These are phyloP conservation scores for Hirtodrosophila alboralis DNA, from an alignment of 2,888 invertebrate species.

Conservation along the genomic window DNA sequence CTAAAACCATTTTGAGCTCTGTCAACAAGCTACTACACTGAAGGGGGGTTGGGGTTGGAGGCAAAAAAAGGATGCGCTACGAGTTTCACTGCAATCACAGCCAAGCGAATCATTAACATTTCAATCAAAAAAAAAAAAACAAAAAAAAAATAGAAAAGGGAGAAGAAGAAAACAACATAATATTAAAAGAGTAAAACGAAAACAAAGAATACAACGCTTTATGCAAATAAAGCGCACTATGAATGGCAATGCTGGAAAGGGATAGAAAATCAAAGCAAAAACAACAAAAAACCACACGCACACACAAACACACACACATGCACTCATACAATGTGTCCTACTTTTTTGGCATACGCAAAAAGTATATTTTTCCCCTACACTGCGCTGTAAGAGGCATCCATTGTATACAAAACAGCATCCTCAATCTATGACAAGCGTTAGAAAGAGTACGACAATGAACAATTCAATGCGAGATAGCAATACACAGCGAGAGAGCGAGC, in stretches of 20 bases:
- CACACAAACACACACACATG: slow-evolving; percentile 17
- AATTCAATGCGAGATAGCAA: too few relatives aligned
- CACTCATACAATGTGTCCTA: slow-evolving; percentile 60
- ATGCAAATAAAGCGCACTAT: slow-evolving; percentile 42
- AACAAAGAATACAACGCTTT: slow-evolving; percentile 30
- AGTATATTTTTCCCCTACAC: slow-evolving; percentile 45
- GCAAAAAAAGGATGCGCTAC: not conserved
- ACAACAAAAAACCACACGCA: slow-evolving; percentile 22
- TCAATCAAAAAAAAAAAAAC: slow-evolving; percentile 36
- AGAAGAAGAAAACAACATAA: not conserved
- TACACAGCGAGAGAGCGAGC: slow-evolving; percentile 11
- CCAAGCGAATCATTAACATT: slow-evolving; percentile 55
- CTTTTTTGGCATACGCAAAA: slow-evolving; percentile 59
- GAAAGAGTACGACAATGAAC: too few relatives aligned
- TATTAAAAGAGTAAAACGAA: too few relatives aligned
- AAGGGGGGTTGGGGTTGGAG: not conserved
- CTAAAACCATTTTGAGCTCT: slow-evolving; percentile 51
- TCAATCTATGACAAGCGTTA: slow-evolving; percentile 16
- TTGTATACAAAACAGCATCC: slow-evolving; percentile 6
- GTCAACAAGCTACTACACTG: slow-evolving; percentile 43
- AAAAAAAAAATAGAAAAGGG: not conserved
- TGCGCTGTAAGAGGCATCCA: slow-evolving; percentile 11
- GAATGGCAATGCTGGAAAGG: slow-evolving; percentile 14
- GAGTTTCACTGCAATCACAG: slow-evolving; percentile 37
- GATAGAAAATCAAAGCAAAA: slow-evolving; percentile 11